Base-by-base conservation (phyloP, 2,888 invertebrate species). In the Allygus modestus region DNA sequence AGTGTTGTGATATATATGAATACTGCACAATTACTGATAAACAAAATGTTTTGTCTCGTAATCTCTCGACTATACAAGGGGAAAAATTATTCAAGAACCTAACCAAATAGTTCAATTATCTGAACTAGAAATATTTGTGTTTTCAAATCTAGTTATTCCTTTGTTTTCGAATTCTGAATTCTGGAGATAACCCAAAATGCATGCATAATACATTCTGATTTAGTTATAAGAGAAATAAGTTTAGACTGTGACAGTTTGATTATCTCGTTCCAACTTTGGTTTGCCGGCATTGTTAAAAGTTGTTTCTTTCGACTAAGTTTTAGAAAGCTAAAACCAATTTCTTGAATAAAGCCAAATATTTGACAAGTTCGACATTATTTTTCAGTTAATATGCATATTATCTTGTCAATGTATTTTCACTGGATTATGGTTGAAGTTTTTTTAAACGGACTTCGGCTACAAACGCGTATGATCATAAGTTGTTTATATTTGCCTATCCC, bases 231-330 rank as follows among this genome's bases (percentile, higher is more conserved):
- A 46, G 46, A 46, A 46, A 46, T 46, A 54, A 54, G 54, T 54
- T 54, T 54, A 2, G 54, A 54, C 54, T 54, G 54, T 54, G 54
- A 54, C 54, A 54, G 54, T 54, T 54, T 54, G 54, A 54, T 54
- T 54, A 54, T 54, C 54, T 54, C 23, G 54, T 54, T 54, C 54
- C 54, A 54, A 54, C 54, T 54, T 54, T 23, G 54, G 54, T 54
- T 54, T 54, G 54, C 54, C 54, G 54, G 54, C 54, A 54, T 54
- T 54, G 54, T 54, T 54, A 54, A 54, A 54, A 54, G 20, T 54
- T 54, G 54, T 54, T 54, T 54, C 54, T 54, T 54, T 54, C 54
- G 54, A 23, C 54, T 23, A 23, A 54, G 54, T 54, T 54, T 54
- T 23, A 23, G 20, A 54, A 54, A 54, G 54, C 20, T 54, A 54